phyloP scores from a whole-genome alignment of 2,888 invertebrate species.

The Lordiphosa andalusiaca region DNA sequence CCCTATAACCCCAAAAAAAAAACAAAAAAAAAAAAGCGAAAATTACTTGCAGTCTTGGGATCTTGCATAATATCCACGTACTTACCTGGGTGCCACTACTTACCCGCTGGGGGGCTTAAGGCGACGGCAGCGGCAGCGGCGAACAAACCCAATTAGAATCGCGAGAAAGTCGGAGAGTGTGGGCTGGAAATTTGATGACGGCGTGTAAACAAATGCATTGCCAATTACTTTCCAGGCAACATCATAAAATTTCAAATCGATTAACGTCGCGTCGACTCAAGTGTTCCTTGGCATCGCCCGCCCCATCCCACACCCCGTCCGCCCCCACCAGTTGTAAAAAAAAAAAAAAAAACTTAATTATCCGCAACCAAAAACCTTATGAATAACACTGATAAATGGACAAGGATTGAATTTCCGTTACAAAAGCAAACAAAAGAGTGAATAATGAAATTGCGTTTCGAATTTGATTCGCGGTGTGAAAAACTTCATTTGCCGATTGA shows the following conservation, averaged over 20 bases:
- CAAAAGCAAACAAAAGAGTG: slow-evolving; percentile 1
- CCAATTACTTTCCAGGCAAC: slow-evolving; percentile 14
- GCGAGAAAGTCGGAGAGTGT: background rate
- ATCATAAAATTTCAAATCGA: slow-evolving; percentile 14
- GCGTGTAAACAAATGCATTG: slow-evolving; percentile 12
- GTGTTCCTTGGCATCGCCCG: slow-evolving; percentile 2
- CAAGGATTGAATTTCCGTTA: slow-evolving; percentile 1
- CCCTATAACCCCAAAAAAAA: slow-evolving; percentile 12
- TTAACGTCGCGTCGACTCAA: slow-evolving; percentile 10
- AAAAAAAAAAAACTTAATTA: slow-evolving; percentile 3
- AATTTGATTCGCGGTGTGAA: background rate
- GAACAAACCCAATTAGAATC: slow-evolving; percentile 10
- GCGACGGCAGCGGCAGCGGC: too few species aligned
- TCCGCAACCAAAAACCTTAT: slow-evolving; percentile 10
- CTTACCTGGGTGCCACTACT: background rate
- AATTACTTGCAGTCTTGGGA: slow-evolving; percentile 1
- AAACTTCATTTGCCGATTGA: slow-evolving; percentile 1
- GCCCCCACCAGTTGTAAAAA: background rate
- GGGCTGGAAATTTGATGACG: slow-evolving; percentile 9
- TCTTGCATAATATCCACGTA: slow-evolving; percentile 5
- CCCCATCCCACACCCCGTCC: background rate
- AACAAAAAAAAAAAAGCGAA: background rate
- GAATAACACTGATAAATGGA: slow-evolving; percentile 13
- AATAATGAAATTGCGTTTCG: too few species aligned
- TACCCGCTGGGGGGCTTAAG: too few species aligned